A percentile compares a stretch with the other conserved stretches of the same genome.
Evolutionary conservation across 2,888 invertebrate species (phyloP).

Genomic region (Rhyacophila evoluta): DNA sequence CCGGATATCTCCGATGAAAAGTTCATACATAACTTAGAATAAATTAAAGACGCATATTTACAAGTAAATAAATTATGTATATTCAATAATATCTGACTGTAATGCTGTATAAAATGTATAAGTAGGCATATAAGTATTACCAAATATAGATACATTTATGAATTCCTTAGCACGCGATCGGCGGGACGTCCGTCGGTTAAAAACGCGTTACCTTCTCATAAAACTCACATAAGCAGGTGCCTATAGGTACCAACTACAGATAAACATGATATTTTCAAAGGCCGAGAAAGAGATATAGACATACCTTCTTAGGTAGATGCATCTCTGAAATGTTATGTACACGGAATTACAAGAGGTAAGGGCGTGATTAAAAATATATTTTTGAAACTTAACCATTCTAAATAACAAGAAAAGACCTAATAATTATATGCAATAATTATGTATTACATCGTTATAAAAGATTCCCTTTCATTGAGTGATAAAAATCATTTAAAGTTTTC

Average conservation of each 20-base stretch:
- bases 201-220: constrained; percentile 14
- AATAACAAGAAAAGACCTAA: no score
- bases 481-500: no score
- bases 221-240: constrained; percentile 1
- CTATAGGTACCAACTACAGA: constrained; percentile 1
- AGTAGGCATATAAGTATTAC: background rate
- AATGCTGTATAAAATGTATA: background rate
- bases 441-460: no score
- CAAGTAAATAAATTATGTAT: constrained; percentile 5
- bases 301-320: background rate
- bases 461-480: no score
- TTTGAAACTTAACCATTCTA: no score
- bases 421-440: no score
- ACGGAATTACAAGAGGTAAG: background rate
- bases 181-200: constrained; percentile 20
- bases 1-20: background rate
- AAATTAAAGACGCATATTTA: background rate
- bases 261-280: constrained; percentile 22
- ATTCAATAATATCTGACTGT: background rate
- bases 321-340: constrained; percentile 6
- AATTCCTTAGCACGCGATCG: constrained; percentile 15
- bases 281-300: constrained; percentile 2
- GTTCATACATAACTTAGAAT: background rate
- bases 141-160: constrained; percentile 19
- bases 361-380: no score